Evolutionary conservation across 2,113 vertebrate species (phyloP), one percentile per base, ranked within the genome.

Genomic region (Nothocercus nigrocapillus): DNA sequence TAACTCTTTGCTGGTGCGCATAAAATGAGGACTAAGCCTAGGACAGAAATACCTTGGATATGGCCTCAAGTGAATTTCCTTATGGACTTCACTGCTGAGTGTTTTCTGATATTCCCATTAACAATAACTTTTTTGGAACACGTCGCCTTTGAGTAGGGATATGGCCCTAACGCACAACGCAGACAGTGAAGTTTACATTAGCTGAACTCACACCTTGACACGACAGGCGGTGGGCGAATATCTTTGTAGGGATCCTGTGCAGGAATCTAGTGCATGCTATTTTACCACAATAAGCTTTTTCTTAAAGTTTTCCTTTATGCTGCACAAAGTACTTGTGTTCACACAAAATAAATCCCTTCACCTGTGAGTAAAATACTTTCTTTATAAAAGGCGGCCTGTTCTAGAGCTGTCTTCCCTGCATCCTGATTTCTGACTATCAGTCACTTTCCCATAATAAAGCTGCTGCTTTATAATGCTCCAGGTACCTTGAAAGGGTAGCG

Each of bases 61-160:
- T 74, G 44, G 79, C 79, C 34, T 53, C 85, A 74, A 92, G 66
- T 82, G 59, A 89, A 45, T 94, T 97, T 94, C 92, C 95, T 93
- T 85, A 78, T 89, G 94, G 73, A 42, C 80, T 83, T 76, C 59
- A 70, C n/a, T 63, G 85, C 30, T 4, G 69, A 95, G 24, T 67
- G 67, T 85, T 90, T 66, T 95, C 94, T 97, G 95, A 95, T 96
- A 87, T 95, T 91, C 63, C 36, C 96, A 96, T 96, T 95, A 90
- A 95, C 80, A 97, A 91, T 95, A 96, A 96, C 82, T 44, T 94
- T 94, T 85, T 80, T 95, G 95, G 92, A 96, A 94, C 47, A 58
- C 24, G 32, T 61, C 47, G 44, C 93, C 81, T 85, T 90, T 91
- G 61, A 91, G 68, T 45, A 73, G 42, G 45, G 74, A 54, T 85